Evolutionary conservation across 2,888 invertebrate species (phyloP).

Genomic region (Anoplius nigerrimus): DNA sequence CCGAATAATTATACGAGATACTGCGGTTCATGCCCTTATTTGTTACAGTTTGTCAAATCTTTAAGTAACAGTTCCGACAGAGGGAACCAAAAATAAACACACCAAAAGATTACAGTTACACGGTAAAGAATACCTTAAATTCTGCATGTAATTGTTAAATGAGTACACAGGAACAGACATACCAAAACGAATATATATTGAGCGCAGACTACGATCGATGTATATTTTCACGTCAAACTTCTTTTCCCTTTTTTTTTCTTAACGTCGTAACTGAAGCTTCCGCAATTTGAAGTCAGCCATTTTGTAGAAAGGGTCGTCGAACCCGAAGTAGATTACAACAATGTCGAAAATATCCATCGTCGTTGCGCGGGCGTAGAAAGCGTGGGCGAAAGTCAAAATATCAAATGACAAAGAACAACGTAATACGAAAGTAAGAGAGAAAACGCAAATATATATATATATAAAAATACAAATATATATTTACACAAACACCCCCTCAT

Average conservation of each 20-base stretch:
- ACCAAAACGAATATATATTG: conserved; percentile 7
- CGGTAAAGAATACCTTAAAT: neutral
- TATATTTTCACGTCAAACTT: neutral
- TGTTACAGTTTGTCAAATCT: conserved; percentile 23
- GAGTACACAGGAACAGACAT: conserved; percentile 48
- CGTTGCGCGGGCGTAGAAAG: conserved; percentile 7
- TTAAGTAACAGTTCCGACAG: conserved; percentile 3
- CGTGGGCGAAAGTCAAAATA: neutral
- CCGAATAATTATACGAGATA: conserved; percentile 9
- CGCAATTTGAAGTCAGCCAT: conserved; percentile 36
- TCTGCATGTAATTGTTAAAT: conserved; percentile 55
- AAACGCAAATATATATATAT: no score
- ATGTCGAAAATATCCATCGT: conserved; percentile 35
- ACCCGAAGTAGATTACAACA: conserved; percentile 1
- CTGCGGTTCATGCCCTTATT: conserved; percentile 26
- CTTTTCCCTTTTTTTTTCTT: no score
- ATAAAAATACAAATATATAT: no score
- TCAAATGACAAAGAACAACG: no score
- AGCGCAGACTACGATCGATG: no score
- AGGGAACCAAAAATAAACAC: no score
- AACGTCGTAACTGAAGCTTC: conserved; percentile 34
- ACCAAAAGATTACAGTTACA: neutral
- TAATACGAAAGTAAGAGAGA: no score
- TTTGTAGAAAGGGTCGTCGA: neutral
- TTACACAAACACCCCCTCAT: no score